Conservation (phyloP, 2,888 invertebrate species). For the Archips crataeganus region DNA sequence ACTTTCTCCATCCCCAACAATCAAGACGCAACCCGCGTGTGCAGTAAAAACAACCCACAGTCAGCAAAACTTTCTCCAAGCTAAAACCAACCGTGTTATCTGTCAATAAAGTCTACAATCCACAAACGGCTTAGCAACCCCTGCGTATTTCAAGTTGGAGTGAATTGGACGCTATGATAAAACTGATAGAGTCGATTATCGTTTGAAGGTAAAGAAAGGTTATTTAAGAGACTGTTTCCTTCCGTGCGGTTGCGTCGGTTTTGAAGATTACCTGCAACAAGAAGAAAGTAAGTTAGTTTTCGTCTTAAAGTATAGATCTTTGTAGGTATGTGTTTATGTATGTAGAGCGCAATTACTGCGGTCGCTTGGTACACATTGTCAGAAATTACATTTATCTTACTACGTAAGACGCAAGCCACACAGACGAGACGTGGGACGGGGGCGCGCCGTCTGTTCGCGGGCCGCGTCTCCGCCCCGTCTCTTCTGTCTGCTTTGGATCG, state of each 20-base stretch:
- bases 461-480: too few species aligned
- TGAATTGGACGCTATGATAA: background rate
- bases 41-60: background rate
- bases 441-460: too few species aligned
- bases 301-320: too few species aligned
- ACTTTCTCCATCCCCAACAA: background rate
- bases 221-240: background rate
- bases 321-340: too few species aligned
- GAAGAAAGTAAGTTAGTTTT: conserved; percentile 12
- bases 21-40: background rate
- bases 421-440: too few species aligned
- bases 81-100: conserved; percentile 3
- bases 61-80: background rate
- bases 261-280: conserved; percentile 33
- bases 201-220: background rate
- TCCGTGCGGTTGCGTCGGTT: background rate
- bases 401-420: too few species aligned
- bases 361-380: too few species aligned
- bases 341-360: too few species aligned
- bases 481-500: too few species aligned
- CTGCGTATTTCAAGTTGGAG: too few species aligned
- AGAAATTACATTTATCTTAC: too few species aligned
- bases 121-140: background rate
- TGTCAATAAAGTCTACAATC: conserved; percentile 15
- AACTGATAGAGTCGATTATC: background rate